These are phyloP conservation scores for Ceryle rudis DNA, from an alignment of 2,797 vertebrate species.

Conservation along the genomic window DNA sequence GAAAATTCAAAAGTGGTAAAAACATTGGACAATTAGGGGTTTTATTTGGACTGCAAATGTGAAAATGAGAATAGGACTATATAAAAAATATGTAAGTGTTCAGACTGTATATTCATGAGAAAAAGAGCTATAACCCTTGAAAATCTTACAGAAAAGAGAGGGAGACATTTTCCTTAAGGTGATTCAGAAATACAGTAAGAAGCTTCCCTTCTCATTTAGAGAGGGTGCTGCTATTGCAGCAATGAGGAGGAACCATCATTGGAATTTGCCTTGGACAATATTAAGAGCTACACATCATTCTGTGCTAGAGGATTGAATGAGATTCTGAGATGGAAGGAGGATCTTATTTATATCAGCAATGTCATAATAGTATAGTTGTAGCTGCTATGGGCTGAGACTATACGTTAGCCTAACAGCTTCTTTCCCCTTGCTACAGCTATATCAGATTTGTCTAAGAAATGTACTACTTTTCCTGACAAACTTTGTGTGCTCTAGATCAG, in stretches of 20 bases:
- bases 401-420: neutral
- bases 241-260: neutral
- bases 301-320: neutral
- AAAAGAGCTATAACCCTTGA: neutral
- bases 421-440: neutral
- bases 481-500: neutral
- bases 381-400: neutral
- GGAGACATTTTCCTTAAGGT: neutral
- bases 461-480: neutral
- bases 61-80: neutral
- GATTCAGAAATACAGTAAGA: neutral
- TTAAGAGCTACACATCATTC: neutral
- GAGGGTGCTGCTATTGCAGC: neutral
- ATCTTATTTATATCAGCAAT: neutral
- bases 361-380: neutral
- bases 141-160: neutral
- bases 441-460: neutral
- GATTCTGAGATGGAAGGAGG: neutral
- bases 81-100: neutral
- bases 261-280: neutral
- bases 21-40: neutral
- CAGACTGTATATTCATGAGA: neutral
- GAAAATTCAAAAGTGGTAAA: neutral
- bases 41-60: neutral
- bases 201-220: neutral